A percentile compares a stretch with the other conserved stretches of the same genome.
Conservation (phyloP, 2,888 invertebrate species). For the Lutraria lutraria region DNA sequence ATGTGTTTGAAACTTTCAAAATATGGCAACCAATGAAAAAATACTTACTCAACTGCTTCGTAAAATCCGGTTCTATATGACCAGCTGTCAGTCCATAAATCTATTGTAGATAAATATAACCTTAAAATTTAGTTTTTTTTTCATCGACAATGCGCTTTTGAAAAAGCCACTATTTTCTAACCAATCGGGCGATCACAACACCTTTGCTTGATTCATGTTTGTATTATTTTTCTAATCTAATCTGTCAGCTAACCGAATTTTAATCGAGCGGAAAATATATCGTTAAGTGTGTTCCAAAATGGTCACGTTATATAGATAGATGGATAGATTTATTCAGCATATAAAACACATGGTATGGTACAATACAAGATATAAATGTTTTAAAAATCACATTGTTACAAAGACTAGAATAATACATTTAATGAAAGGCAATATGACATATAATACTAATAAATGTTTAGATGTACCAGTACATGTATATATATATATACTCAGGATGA, state of each 20-base stretch:
- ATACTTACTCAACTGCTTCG: background rate
- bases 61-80: background rate
- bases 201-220: constrained; percentile 25
- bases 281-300: no score
- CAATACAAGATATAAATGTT: no score
- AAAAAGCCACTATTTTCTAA: constrained; percentile 68
- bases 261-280: background rate
- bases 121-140: background rate
- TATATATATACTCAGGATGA: no score
- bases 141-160: constrained; percentile 44
- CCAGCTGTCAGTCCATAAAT: background rate
- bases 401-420: no score
- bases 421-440: no score
- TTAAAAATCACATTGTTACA: no score
- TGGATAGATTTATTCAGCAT: no score
- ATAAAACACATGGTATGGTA: no score
- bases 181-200: constrained; percentile 62
- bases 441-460: no score
- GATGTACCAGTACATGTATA: no score
- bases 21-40: background rate
- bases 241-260: background rate
- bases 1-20: no score
- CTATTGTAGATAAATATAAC: background rate
- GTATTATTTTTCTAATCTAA: background rate
- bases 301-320: no score